Percentiles rank a stretch among this genome's conserved stretches.
phyloP scores from a whole-genome alignment of 37 sponge, comb jelly and placozoan genomes.

The Haliclona indistincta region DNA sequence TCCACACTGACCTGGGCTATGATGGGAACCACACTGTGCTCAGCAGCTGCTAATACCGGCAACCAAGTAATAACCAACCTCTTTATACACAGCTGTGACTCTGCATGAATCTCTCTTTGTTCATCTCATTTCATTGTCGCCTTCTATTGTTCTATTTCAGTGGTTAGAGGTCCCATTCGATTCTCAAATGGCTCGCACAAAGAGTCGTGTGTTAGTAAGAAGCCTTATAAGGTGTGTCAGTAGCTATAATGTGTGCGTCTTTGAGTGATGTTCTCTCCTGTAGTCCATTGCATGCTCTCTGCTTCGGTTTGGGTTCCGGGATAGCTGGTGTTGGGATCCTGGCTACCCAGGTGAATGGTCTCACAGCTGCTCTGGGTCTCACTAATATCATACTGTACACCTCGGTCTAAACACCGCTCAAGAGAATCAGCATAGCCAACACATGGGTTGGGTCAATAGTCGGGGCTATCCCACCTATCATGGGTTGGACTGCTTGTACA shows the following conservation, averaged over 20 bases:
- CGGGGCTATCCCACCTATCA: conserved; percentile 96
- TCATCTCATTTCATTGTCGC: too few species aligned
- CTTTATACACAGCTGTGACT: too few species aligned
- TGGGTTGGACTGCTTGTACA: conserved; percentile 97
- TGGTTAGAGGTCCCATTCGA: conserved; percentile 96
- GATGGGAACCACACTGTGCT: conserved; percentile 88
- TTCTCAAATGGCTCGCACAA: conserved; percentile 91
- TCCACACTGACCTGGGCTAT: conserved; percentile 56
- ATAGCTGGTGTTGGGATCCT: conserved; percentile 62
- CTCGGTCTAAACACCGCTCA: conserved; percentile 91
- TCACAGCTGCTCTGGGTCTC: conserved; percentile 87
- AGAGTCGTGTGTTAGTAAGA: conserved; percentile 89
- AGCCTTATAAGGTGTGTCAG: conserved; percentile 70
- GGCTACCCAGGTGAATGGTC: conserved; percentile 70
- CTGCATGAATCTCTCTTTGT: too few species aligned
- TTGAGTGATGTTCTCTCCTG: not conserved
- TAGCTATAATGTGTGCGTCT: not conserved
- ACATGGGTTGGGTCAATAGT: conserved; percentile 99
- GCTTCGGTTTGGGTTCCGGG: conserved; percentile 73
- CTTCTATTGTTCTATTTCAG: conserved; percentile 7
- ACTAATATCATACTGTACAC: conserved; percentile 92
- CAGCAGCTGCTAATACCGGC: conserved; percentile 89
- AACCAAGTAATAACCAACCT: conserved; percentile 80
- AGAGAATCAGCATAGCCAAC: conserved; percentile 88
- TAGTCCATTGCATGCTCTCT: conserved; percentile 83